Percentiles rank a stretch among this genome's conserved stretches.
phyloP scores from a whole-genome alignment of 2,888 invertebrate genomes.

The Archips xylosteana region DNA sequence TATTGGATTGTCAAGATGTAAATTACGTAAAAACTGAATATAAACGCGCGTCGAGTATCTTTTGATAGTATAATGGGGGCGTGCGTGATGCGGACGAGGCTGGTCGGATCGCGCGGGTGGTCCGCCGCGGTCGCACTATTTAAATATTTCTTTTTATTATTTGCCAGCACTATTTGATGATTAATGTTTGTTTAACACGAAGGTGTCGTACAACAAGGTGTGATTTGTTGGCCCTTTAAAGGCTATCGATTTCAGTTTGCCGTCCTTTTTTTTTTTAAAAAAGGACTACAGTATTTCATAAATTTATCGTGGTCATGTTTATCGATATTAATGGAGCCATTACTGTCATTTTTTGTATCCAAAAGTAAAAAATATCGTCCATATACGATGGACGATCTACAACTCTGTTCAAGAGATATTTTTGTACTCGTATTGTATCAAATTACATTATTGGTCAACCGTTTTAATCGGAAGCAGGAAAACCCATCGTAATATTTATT shows the following conservation, averaged over 20 bases:
- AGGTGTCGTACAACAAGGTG: conserved; percentile 76
- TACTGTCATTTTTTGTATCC: not conserved
- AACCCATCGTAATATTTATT: conserved; percentile 13
- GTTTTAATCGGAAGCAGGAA: conserved; percentile 17
- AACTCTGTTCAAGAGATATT: not conserved
- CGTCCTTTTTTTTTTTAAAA: conserved; percentile 3
- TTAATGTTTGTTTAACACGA: conserved; percentile 79
- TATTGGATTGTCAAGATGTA: conserved; percentile 72
- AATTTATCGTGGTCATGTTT: conserved; percentile 29
- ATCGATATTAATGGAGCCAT: conserved; percentile 34
- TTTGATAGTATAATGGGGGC: conserved; percentile 78
- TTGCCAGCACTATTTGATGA: conserved; percentile 76
- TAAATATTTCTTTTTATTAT: conserved; percentile 80
- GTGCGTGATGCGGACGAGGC: conserved; percentile 71
- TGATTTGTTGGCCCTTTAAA: conserved; percentile 77
- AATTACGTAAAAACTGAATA: conserved; percentile 77
- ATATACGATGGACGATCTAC: not conserved
- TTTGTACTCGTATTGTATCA: not conserved
- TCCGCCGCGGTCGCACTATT: conserved; percentile 72
- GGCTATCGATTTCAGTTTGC: conserved; percentile 67
- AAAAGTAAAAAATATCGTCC: not conserved
- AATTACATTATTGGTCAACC: not conserved
- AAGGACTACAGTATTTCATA: conserved; percentile 9
- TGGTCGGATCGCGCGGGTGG: conserved; percentile 77
- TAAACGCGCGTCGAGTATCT: conserved; percentile 67